Percentiles rank a stretch among this genome's conserved stretches.
These are phyloP conservation scores for Hermetia illucens DNA, from an alignment of 1,140 invertebrate genomes.

Conservation along the genomic window DNA sequence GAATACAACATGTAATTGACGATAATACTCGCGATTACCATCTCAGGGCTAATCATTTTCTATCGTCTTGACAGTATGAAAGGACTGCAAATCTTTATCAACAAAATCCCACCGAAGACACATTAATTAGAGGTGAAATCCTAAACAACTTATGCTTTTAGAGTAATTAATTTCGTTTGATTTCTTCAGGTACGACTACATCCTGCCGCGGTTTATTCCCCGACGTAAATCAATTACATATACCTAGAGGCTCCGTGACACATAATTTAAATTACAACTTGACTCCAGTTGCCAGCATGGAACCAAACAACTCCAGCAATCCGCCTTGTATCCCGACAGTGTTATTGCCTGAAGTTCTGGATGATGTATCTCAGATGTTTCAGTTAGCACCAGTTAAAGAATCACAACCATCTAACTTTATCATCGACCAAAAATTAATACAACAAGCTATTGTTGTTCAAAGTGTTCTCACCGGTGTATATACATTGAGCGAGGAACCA, in stretches of 20 bases:
- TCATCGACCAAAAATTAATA: not conserved
- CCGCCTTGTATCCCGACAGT: constrained; percentile 6
- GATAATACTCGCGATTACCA: constrained; percentile 36
- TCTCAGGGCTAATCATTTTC: constrained; percentile 39
- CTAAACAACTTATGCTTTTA: not conserved
- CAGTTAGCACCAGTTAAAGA: not conserved
- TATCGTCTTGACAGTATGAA: constrained; percentile 52
- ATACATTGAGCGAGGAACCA: constrained; percentile 47
- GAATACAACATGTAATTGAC: constrained; percentile 47
- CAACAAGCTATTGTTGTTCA: constrained; percentile 3
- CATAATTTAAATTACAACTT: constrained; percentile 17
- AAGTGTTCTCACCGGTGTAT: constrained; percentile 36
- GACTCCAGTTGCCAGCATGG: constrained; percentile 29
- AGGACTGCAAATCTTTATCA: constrained; percentile 39
- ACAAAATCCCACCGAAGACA: constrained; percentile 49
- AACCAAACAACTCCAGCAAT: constrained; percentile 20
- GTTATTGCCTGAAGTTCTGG: constrained; percentile 24
- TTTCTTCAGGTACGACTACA: constrained; percentile 37
- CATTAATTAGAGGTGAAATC: constrained; percentile 30
- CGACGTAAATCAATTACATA: constrained; percentile 9
- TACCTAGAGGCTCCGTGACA: constrained; percentile 24
- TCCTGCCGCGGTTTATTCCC: constrained; percentile 31
- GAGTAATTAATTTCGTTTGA: constrained; percentile 1
- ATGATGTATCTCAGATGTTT: constrained; percentile 12
- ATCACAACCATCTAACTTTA: not conserved